These are phyloP conservation scores for Cheilosia variabilis DNA, from an alignment of 2,888 invertebrate species.

Conservation along the genomic window DNA sequence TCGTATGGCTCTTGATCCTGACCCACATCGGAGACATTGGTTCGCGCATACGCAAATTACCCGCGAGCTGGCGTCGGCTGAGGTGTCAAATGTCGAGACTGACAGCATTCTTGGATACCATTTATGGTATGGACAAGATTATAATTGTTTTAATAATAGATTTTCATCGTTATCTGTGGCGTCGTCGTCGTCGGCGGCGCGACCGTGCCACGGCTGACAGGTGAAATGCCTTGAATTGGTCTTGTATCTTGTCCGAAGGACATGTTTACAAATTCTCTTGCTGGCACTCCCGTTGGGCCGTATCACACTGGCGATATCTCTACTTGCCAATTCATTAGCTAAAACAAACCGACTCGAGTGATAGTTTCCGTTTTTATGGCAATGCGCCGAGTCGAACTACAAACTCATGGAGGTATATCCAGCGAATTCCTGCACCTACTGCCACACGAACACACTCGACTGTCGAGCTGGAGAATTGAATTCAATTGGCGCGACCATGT, in stretches of 20 bases:
- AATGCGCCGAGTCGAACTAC: neutral
- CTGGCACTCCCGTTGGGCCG: slow-evolving; percentile 2
- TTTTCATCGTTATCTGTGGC: slow-evolving; percentile 36
- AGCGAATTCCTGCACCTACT: slow-evolving; percentile 63
- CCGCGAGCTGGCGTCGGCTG: slow-evolving; percentile 22
- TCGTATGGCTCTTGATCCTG: slow-evolving; percentile 68
- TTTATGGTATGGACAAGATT: slow-evolving; percentile 47
- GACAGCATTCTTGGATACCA: slow-evolving; percentile 52
- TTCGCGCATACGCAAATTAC: slow-evolving; percentile 41
- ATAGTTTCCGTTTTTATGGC: slow-evolving; percentile 38
- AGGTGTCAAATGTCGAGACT: slow-evolving; percentile 62
- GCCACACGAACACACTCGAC: neutral
- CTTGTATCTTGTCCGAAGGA: slow-evolving; percentile 22
- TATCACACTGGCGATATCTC: neutral
- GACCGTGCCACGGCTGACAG: slow-evolving; percentile 33
- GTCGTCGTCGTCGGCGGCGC: slow-evolving; percentile 17
- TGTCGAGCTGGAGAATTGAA: slow-evolving; percentile 46
- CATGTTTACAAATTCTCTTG: slow-evolving; percentile 28
- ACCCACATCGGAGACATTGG: slow-evolving; percentile 60
- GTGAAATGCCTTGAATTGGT: slow-evolving; percentile 28
- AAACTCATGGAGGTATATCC: slow-evolving; percentile 2
- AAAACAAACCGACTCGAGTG: slow-evolving; percentile 27
- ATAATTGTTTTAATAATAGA: slow-evolving; percentile 54
- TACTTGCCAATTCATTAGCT: slow-evolving; percentile 36
- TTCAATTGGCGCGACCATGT: slow-evolving; percentile 72